Evolutionary conservation across 2,797 vertebrate genomes (phyloP).

Genomic region (Cossypha polioptera): DNA sequence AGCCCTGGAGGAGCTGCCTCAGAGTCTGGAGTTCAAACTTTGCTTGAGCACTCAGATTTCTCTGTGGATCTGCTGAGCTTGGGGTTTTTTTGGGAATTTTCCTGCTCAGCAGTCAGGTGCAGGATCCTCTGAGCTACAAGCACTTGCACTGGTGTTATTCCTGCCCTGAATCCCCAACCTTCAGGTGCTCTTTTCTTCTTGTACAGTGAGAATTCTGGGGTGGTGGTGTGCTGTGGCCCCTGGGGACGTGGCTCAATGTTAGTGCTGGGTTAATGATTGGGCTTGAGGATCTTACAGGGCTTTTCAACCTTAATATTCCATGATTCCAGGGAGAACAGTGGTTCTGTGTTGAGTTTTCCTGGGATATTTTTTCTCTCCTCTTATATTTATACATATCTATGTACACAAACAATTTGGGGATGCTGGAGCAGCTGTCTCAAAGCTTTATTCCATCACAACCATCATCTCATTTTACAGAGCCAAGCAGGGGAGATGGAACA

Average conservation of each 20-base stretch:
- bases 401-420: too few relatives aligned
- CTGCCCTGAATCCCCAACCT: background rate
- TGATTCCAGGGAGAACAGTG: background rate
- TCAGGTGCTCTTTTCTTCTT: background rate
- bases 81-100: background rate
- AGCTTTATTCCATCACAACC: too few relatives aligned
- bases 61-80: background rate
- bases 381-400: too few relatives aligned
- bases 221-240: rapidly evolving
- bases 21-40: background rate
- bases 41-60: background rate
- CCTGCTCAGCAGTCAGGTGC: background rate
- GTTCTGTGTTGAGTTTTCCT: too few relatives aligned
- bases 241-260: background rate
- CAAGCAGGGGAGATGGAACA: too few relatives aligned
- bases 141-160: background rate
- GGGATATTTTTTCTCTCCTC: too few relatives aligned
- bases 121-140: background rate
- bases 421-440: too few relatives aligned
- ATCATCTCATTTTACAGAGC: too few relatives aligned
- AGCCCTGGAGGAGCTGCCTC: background rate
- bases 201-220: rapidly evolving
- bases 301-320: background rate
- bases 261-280: background rate
- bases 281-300: background rate